Base-by-base conservation (phyloP, 2,888 invertebrate species). In the Theretra japonica region DNA sequence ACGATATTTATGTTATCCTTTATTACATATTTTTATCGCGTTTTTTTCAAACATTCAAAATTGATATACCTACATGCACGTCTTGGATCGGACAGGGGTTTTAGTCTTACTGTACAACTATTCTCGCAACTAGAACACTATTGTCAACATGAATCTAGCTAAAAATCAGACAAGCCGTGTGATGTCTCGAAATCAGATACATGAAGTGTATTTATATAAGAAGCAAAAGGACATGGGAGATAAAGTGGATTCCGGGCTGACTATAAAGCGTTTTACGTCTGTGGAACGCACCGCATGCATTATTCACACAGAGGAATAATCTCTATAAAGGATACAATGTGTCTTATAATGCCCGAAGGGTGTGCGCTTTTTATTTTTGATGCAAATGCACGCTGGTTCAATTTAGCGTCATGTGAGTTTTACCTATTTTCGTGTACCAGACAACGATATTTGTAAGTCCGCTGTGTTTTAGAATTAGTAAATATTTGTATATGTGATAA, bases 321-420 rank as follows among this genome's bases (percentile, higher is more conserved):
- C 82, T 80, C 74, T 76, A 78, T 81, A 83, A 80, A 83, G 82
- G 82, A 83, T 80, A 83, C 83, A 83, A 82, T 82, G 83, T 82
- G 76, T 76, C 79, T 82, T 79, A 75, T 79, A 76, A 76, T 75
- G 73, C 77, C 73, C 81, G 77, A 78, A 71, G 80, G 82, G 81
- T 78, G 74, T 76, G 79, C 73, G 72, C 81, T 82, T 84, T 86
- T 84, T 83, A 85, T 85, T 86, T 86, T 84, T 84, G 85, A 87
- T 83, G 82, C 83, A 82, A 82, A 78, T 80, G 77, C 82, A 85
- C 83, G 82, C 86, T 82, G 83, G 79, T 78, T 82, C 86, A 86
- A 88, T 84, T 84, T 77, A 19, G 21, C 41, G 53, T 50, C 58
- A 81, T 79, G 77, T 21, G 69, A 50, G 53, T 28, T 48, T 48